Evolutionary conservation across 2,888 invertebrate genomes (phyloP), one percentile per base, ranked within the genome.

Genomic region (Apamea sordens): DNA sequence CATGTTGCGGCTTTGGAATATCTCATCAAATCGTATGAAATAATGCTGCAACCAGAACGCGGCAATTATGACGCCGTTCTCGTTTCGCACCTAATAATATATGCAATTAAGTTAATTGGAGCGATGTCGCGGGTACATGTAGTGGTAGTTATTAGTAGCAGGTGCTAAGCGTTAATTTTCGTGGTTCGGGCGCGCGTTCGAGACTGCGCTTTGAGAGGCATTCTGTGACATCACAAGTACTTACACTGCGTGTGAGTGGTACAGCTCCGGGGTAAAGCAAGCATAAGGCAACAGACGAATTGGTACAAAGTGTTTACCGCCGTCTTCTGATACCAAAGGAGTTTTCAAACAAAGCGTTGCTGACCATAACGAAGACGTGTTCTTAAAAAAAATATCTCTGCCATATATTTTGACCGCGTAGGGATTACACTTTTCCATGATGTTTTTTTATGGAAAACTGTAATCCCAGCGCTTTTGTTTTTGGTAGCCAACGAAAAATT

Each of bases 91-190:
- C 85, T 87, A 87, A 89, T 90, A 89, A 90, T 90, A 90, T 89
- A 89, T 90, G 89, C 90, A 89, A 89, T 89, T 89, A 85, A 77
- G 82, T 83, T 84, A 89, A 89, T 90, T 89, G 87, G 84, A 87
- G 73, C 80, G 73, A 78, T 75, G 76, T 68, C 77, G 81, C 81
- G 82, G 70, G 69, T 77, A 81, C 63, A 76, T 76, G 76, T 75
- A 85, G 50, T 85, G 70, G 56, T 88, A 87, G 81, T 86, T 88
- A 78, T 86, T 86, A 86, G 79, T 73, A 83, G 88, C 83, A 86
- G 89, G 89, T 86, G 90, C 77, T 88, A 83, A 83, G 75, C 85
- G 85, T 87, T 87, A 80, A 90, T 87, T 83, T 84, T 83, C 80
- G 84, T 79, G 76, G 76, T 80, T 81, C 69, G 67, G 36, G 71